A percentile compares a stretch with the other conserved stretches of the same genome.
Evolutionary conservation across 2,797 vertebrate genomes (phyloP).

Genomic region (Galagoides demidoff): DNA sequence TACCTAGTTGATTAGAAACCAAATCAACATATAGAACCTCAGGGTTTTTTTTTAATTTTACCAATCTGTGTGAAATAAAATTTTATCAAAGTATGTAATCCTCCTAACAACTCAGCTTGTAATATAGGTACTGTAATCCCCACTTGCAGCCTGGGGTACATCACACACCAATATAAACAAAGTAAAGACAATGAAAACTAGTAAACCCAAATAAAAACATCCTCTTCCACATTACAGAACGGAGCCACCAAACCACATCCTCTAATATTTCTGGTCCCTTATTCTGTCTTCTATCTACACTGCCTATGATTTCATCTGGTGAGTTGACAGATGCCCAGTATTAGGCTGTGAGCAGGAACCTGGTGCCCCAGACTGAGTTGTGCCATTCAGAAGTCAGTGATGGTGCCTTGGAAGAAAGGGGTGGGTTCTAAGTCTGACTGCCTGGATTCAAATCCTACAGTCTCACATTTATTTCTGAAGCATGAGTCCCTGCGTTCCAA

Average conservation of each 20-base stretch:
- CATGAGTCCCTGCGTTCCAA: background rate
- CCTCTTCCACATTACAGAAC: background rate
- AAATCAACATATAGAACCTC: constrained; percentile 18
- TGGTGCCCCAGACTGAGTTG: background rate
- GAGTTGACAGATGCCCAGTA: background rate
- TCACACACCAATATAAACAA: background rate
- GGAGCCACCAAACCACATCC: background rate
- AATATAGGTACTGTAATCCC: background rate
- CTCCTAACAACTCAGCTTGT: background rate
- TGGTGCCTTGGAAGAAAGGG: background rate
- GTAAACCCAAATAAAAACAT: background rate
- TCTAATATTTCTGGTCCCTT: background rate
- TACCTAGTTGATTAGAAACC: constrained; percentile 10
- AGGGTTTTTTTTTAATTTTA: constrained; percentile 13
- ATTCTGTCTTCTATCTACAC: background rate
- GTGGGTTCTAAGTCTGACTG: background rate
- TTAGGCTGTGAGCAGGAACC: background rate
- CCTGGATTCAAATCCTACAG: background rate
- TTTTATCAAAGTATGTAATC: background rate
- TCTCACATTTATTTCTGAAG: background rate
- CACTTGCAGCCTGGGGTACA: background rate
- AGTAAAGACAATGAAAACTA: background rate
- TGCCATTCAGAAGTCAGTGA: background rate
- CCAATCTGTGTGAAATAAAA: background rate
- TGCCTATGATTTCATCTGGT: background rate